Conservation (phyloP, 2,888 invertebrate genomes). For the Aleiodes alternator region DNA sequence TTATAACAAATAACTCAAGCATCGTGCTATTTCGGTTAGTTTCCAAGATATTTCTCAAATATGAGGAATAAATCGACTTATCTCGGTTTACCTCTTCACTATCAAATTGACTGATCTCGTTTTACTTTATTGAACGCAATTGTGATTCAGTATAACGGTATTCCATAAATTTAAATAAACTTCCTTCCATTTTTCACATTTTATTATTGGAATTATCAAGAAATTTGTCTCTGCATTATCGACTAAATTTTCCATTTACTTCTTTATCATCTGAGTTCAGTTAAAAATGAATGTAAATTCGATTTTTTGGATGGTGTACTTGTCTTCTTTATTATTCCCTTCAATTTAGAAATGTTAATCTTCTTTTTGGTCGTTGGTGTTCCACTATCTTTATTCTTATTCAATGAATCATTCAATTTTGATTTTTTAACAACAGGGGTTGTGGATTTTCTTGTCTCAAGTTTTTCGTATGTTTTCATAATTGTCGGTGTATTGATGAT, state of each 20-base stretch:
- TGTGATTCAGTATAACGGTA: no score
- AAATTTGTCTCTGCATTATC: neutral
- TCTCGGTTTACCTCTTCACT: no score
- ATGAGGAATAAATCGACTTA: no score
- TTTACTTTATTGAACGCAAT: no score
- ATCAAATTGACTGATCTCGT: neutral
- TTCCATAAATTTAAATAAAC: no score
- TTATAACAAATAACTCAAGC: no score
- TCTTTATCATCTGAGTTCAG: slow-evolving; percentile 59
- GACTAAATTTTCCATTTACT: neutral
- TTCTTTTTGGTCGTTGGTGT: slow-evolving; percentile 59
- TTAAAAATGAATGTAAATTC: slow-evolving; percentile 66
- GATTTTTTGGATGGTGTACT: slow-evolving; percentile 58
- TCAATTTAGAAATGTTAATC: slow-evolving; percentile 64
- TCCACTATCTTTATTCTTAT: slow-evolving; percentile 48
- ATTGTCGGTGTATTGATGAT: slow-evolving; percentile 49
- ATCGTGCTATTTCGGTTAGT: no score
- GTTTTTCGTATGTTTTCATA: slow-evolving; percentile 16
- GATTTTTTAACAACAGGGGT: slow-evolving; percentile 26
- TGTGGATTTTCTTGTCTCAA: slow-evolving; percentile 8
- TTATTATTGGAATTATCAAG: no score
- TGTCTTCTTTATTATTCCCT: slow-evolving; percentile 60
- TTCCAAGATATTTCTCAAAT: no score
- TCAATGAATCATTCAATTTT: slow-evolving; percentile 47
- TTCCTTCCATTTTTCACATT: no score